phyloP scores from a whole-genome alignment of 1,140 invertebrate species.

The Bombus consobrinus region DNA sequence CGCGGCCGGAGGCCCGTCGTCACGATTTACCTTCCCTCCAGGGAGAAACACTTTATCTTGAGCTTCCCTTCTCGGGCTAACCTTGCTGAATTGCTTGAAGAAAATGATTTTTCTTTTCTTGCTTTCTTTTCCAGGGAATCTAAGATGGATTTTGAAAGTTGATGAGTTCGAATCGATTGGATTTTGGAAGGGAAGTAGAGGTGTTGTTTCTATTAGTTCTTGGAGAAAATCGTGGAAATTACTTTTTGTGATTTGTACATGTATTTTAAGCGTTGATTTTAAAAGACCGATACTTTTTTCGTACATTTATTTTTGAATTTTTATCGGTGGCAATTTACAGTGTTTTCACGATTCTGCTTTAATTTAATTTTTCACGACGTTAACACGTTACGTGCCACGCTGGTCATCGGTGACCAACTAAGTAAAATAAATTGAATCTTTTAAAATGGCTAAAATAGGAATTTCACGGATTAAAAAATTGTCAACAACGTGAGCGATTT shows the following conservation, averaged over 20 bases:
- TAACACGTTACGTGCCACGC: too few relatives aligned
- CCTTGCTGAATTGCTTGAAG: neutral
- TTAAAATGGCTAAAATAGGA: too few relatives aligned
- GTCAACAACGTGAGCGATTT: too few relatives aligned
- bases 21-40: neutral
- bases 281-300: too few relatives aligned
- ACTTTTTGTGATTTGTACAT: neutral
- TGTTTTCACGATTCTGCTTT: too few relatives aligned
- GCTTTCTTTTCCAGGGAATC: neutral
- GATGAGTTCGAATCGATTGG: neutral
- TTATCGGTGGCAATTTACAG: too few relatives aligned
- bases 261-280: neutral
- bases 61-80: neutral
- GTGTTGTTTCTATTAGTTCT: rapidly evolving
- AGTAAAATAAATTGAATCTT: too few relatives aligned
- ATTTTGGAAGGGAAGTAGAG: neutral
- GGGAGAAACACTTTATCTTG: neutral
- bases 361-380: too few relatives aligned
- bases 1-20: neutral
- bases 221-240: neutral
- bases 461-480: too few relatives aligned
- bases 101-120: neutral
- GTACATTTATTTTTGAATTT: too few relatives aligned
- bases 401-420: too few relatives aligned
- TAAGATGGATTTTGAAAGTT: neutral